Evolutionary conservation across 1,140 invertebrate species (phyloP).

Genomic region (Neomicropteryx cornuta): DNA sequence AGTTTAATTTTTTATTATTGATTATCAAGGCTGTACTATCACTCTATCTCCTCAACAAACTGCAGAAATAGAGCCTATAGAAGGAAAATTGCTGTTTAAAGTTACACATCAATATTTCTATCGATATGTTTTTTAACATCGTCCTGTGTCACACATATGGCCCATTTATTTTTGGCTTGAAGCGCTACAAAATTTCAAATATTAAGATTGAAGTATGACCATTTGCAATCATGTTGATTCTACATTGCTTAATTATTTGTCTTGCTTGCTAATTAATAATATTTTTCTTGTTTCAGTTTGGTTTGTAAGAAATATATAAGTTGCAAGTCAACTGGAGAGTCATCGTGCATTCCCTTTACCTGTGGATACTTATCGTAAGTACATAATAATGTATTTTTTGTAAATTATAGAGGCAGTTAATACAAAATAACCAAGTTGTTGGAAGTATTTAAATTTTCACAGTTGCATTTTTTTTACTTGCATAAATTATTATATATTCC

Average conservation of each 20-base stretch:
- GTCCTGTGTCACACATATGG: background rate
- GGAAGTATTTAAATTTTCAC: slow-evolving; percentile 12
- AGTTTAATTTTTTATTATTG: no score
- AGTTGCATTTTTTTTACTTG: slow-evolving; percentile 18
- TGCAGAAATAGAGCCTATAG: no score
- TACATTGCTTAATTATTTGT: slow-evolving; percentile 4
- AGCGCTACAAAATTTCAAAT: slow-evolving; percentile 27
- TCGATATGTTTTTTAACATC: slow-evolving; percentile 21
- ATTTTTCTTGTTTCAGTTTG: slow-evolving; percentile 41
- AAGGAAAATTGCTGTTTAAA: no score
- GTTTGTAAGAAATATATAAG: slow-evolving; percentile 54
- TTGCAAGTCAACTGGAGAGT: slow-evolving; percentile 54
- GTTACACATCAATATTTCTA: no score
- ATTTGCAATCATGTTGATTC: slow-evolving; percentile 1
- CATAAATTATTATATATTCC: no score
- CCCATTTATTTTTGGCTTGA: slow-evolving; percentile 15
- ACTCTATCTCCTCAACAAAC: no score
- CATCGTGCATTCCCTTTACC: slow-evolving; percentile 61
- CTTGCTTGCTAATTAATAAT: slow-evolving; percentile 13
- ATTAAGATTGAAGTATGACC: slow-evolving; percentile 26
- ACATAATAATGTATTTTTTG: slow-evolving; percentile 8
- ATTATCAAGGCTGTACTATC: no score
- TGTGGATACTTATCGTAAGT: slow-evolving; percentile 67
- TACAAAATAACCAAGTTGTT: slow-evolving; percentile 8
- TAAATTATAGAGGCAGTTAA: slow-evolving; percentile 5